These are phyloP conservation scores for Eupithecia exiguata DNA, from an alignment of 2,888 invertebrate species.

Conservation along the genomic window DNA sequence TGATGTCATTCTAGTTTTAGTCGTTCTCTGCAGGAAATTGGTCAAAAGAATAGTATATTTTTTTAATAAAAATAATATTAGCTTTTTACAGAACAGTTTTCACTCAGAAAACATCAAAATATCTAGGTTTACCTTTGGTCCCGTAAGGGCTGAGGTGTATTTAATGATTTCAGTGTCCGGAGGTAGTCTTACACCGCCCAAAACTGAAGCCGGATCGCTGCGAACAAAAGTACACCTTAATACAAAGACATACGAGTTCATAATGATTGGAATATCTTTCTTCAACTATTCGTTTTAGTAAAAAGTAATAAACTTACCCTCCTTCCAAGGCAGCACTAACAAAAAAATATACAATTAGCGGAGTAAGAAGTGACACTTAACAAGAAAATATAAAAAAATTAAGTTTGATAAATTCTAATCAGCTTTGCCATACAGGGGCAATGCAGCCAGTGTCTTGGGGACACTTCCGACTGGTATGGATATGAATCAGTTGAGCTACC, in stretches of 20 bases:
- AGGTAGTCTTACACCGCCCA: slow-evolving; percentile 92
- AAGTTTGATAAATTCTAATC: too few relatives aligned
- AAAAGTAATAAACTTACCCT: slow-evolving; percentile 78
- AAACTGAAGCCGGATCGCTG: slow-evolving; percentile 92
- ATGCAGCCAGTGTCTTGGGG: too few relatives aligned
- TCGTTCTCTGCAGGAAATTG: too few relatives aligned
- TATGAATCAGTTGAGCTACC: too few relatives aligned
- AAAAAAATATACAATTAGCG: slow-evolving; percentile 38
- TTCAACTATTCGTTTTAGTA: background rate
- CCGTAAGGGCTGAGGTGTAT: slow-evolving; percentile 93
- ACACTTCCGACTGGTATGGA: too few relatives aligned
- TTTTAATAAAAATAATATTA: too few relatives aligned
- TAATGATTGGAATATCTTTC: background rate
- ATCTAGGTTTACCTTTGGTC: slow-evolving; percentile 85
- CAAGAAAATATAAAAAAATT: too few relatives aligned
- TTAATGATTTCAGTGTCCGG: slow-evolving; percentile 96
- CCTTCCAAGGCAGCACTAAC: slow-evolving; percentile 88
- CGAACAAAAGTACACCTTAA: slow-evolving; percentile 42
- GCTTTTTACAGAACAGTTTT: too few relatives aligned
- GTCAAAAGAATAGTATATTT: too few relatives aligned
- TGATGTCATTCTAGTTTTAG: too few relatives aligned
- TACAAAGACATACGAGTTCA: background rate
- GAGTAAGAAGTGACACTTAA: too few relatives aligned
- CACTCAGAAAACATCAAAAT: background rate
- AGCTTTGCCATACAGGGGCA: too few relatives aligned